These are phyloP conservation scores for Toxotes jaculatrix DNA, from an alignment of 2,113 vertebrate species.

Conservation along the genomic window DNA sequence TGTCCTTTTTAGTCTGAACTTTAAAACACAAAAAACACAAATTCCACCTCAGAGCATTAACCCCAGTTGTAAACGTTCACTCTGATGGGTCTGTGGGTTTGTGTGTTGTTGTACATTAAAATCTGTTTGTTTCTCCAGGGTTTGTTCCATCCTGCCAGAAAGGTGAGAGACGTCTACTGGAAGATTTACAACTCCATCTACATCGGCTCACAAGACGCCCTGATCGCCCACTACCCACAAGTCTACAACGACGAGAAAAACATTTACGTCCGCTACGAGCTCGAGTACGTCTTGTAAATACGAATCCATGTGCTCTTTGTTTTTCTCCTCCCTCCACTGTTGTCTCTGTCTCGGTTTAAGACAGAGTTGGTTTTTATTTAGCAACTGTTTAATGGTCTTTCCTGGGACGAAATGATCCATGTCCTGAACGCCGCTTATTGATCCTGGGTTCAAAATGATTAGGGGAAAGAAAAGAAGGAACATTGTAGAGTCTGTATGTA, in stretches of 20 bases:
- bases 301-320: not conserved
- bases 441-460: not conserved
- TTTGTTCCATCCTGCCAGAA: constrained; percentile 97
- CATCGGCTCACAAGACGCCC: constrained; percentile 97
- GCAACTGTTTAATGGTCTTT: constrained; percentile 35
- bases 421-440: not conserved
- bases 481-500: constrained; percentile 72
- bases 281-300: constrained; percentile 95
- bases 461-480: constrained; percentile 42
- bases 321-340: not conserved
- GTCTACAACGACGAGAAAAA: constrained; percentile 99
- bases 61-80: too few relatives aligned
- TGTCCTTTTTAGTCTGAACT: too few relatives aligned
- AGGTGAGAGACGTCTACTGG: constrained; percentile 99
- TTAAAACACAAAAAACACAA: too few relatives aligned
- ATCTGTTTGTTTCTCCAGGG: constrained; percentile 83
- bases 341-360: constrained; percentile 30
- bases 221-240: constrained; percentile 97
- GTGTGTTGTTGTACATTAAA: not conserved
- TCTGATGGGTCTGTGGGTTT: too few relatives aligned
- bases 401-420: constrained; percentile 34
- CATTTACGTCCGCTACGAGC: constrained; percentile 95
- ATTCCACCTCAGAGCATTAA: too few relatives aligned
- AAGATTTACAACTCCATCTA: constrained; percentile 99
- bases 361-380: constrained; percentile 63